Base-by-base conservation (phyloP, 2,888 invertebrate species). In the Steinernema scapterisci region DNA sequence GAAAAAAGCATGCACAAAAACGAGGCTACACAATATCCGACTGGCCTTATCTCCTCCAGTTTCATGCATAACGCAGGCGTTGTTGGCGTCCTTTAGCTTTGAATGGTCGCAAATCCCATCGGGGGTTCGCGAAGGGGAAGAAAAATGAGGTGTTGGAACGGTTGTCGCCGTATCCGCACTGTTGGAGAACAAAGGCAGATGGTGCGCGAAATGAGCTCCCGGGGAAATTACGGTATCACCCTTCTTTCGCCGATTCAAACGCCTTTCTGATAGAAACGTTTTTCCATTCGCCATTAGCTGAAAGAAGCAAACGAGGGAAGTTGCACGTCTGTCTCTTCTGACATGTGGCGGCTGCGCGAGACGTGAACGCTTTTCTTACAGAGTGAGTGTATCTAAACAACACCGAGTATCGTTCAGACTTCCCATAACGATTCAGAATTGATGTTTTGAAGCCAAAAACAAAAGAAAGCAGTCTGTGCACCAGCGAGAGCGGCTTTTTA, bases 291-390 rank as follows among this genome's bases (percentile, higher is more conserved):
- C n/a, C n/a, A n/a, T 16, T 44, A 44, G 16, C 45, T 7, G 45
- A 44, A n/a, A 21, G 23, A 5, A 11, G 23, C 5, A 9, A 31
- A 31, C 27, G 63, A 6, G 16, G 63, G 27, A 25, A 27, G 63
- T 63, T 63, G 63, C 16, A 25, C 27, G 31, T 63, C 31, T 19
- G 23, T 13, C 21, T 23, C n/a, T 38, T 11, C 63, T 63, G 63
- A 63, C 63, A 63, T 63, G 63, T 63, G 63, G 27, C 63, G 31
- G 63, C 63, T 31, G 63, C 31, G 63, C 31, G 31, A 25, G 31
- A 63, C 38, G 54, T 19, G 19, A 5, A 11, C 21, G 54, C 54
- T 54, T 54, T 25, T 54, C 21, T 13, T 48, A 48, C 13, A 11
- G 27, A 31, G 6, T 38, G 27, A 31, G 6, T 38, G 19, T 27